Percentiles rank a stretch among this genome's conserved stretches.
These are phyloP conservation scores for Neofelis nebulosa DNA, from an alignment of 2,113 vertebrate species.

Conservation along the genomic window DNA sequence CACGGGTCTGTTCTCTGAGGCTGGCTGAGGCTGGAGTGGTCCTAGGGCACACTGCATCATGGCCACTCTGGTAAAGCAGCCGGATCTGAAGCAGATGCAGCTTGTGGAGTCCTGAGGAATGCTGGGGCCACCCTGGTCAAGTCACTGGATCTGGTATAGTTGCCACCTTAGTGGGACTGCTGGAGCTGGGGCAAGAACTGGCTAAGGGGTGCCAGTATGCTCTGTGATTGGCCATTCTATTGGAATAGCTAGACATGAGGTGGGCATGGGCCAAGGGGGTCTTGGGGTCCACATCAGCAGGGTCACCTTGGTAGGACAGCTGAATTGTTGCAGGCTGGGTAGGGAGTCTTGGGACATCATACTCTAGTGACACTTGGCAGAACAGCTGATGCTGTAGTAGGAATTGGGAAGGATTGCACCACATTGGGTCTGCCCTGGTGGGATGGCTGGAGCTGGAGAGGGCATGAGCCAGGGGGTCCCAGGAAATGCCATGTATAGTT, in stretches of 20 bases:
- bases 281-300: neutral
- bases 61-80: neutral
- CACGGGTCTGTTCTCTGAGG: too few relatives aligned
- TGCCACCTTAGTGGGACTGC: neutral
- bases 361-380: neutral
- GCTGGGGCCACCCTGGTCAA: neutral
- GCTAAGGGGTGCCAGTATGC: neutral
- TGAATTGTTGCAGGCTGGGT: neutral
- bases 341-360: neutral
- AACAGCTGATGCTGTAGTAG: neutral
- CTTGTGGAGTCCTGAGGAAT: neutral
- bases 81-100: neutral
- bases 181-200: neutral
- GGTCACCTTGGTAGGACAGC: neutral
- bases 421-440: neutral
- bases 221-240: neutral
- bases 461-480: neutral
- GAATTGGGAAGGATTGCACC: neutral
- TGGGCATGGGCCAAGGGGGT: neutral
- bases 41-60: neutral
- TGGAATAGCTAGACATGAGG: neutral
- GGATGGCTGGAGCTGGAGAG: neutral
- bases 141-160: neutral
- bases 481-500: too few relatives aligned
- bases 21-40: neutral